A percentile compares a stretch with the other conserved stretches of the same genome.
These are phyloP conservation scores for Drosophila malerkotliana DNA, from an alignment of 1,140 invertebrate species.

Conservation along the genomic window DNA sequence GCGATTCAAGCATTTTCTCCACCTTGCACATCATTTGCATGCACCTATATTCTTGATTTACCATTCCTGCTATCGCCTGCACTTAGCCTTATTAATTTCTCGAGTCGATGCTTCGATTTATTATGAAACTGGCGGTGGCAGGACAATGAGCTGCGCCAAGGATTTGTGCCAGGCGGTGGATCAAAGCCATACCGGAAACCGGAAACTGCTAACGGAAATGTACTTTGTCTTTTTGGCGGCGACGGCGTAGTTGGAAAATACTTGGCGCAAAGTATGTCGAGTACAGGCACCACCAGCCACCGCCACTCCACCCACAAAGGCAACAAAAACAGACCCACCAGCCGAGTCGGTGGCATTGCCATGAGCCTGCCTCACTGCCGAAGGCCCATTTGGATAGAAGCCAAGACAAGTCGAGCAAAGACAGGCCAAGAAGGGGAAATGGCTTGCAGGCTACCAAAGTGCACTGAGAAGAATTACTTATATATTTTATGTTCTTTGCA, in stretches of 20 bases:
- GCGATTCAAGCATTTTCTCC: not conserved
- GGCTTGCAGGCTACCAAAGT: slow-evolving; percentile 5
- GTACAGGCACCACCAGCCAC: slow-evolving; percentile 51
- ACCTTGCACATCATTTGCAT: slow-evolving; percentile 46
- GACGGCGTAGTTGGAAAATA: slow-evolving; percentile 70
- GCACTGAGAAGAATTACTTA: slow-evolving; percentile 8
- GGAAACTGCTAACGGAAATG: slow-evolving; percentile 80
- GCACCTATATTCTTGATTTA: slow-evolving; percentile 61
- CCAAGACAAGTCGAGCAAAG: slow-evolving; percentile 49
- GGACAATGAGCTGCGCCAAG: slow-evolving; percentile 38
- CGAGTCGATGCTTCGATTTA: slow-evolving; percentile 53
- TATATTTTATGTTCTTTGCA: too few species aligned
- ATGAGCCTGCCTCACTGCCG: slow-evolving; percentile 21
- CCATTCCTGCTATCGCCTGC: slow-evolving; percentile 49
- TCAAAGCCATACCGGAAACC: slow-evolving; percentile 77
- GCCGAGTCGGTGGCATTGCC: slow-evolving; percentile 3
- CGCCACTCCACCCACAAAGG: slow-evolving; percentile 8
- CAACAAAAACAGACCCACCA: slow-evolving; percentile 21
- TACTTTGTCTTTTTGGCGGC: slow-evolving; percentile 81
- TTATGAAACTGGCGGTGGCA: slow-evolving; percentile 22
- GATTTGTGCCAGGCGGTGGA: slow-evolving; percentile 39
- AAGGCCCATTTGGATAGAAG: slow-evolving; percentile 58
- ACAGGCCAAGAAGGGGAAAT: slow-evolving; percentile 14
- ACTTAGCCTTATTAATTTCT: slow-evolving; percentile 75
- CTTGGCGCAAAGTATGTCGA: slow-evolving; percentile 76